phyloP scores from a whole-genome alignment of 2,113 vertebrate genomes.

The Lates calcarifer region DNA sequence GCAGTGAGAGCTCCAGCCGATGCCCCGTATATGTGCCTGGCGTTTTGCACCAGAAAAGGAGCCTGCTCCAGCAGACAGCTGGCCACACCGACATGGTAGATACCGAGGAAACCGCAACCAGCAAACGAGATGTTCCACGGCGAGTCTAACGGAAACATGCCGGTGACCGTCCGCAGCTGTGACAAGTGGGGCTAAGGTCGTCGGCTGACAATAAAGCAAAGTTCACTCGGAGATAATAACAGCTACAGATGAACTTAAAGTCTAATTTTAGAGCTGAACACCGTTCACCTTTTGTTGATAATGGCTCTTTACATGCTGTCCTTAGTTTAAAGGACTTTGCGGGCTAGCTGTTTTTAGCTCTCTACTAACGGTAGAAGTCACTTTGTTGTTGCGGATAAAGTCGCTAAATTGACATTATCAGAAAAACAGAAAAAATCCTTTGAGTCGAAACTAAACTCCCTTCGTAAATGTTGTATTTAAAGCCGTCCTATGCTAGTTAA shows the following conservation, averaged over 20 bases:
- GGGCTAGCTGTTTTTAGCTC: background rate
- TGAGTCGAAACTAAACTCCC: background rate
- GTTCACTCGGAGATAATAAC: background rate
- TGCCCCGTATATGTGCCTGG: constrained; percentile 93
- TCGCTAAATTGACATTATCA: background rate
- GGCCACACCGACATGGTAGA: constrained; percentile 96
- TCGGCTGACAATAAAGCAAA: no score
- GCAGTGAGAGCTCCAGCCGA: constrained; percentile 95
- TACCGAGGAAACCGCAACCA: constrained; percentile 95
- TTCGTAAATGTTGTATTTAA: background rate
- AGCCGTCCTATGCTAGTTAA: background rate
- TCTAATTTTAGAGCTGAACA: background rate
- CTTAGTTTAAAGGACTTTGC: background rate
- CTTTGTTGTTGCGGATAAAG: background rate
- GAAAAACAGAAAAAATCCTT: background rate
- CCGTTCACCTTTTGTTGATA: background rate
- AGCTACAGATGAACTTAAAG: background rate
- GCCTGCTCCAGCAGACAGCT: constrained; percentile 94
- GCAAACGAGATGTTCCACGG: constrained; percentile 98
- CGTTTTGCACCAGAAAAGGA: constrained; percentile 93
- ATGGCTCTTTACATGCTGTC: background rate
- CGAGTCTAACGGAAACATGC: constrained; percentile 92
- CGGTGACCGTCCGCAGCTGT: constrained; percentile 23
- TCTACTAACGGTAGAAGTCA: background rate
- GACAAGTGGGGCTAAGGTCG: constrained; percentile 6